A percentile compares a stretch with the other conserved stretches of the same genome.
phyloP scores from a whole-genome alignment of 2,113 vertebrate species.

The Spilogale gracilis region DNA sequence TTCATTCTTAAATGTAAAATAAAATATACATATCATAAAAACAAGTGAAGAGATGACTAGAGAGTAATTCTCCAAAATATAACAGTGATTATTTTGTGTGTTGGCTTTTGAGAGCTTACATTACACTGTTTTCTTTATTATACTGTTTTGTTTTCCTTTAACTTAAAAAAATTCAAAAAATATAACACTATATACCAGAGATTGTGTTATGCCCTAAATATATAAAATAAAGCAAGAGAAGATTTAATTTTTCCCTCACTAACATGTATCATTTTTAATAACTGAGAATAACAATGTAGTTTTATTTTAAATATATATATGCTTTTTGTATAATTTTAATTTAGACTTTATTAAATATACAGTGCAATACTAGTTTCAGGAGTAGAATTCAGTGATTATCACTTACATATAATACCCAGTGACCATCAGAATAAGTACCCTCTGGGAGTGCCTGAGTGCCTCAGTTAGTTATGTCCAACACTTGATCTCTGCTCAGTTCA shows the following conservation, averaged over 20 bases:
- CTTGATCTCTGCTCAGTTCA: not conserved
- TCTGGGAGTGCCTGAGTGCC: not conserved
- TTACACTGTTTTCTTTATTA: not conserved
- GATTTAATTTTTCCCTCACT: not conserved
- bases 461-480: not conserved
- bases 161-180: conserved; percentile 26
- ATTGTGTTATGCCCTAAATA: not conserved
- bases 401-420: not conserved
- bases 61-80: not conserved
- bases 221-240: not conserved
- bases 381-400: not conserved
- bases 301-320: not conserved
- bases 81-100: not conserved
- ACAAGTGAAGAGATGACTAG: conserved; percentile 6
- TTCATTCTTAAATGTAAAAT: not conserved
- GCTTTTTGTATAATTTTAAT: not conserved
- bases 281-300: not conserved
- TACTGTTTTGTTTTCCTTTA: conserved; percentile 27
- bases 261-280: conserved; percentile 20
- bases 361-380: not conserved
- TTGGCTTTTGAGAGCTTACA: not conserved
- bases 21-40: not conserved
- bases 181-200: not conserved
- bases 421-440: not conserved
- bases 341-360: not conserved